phyloP scores from a whole-genome alignment of 2,113 vertebrate species.

The Anarhynchus alexandrinus region DNA sequence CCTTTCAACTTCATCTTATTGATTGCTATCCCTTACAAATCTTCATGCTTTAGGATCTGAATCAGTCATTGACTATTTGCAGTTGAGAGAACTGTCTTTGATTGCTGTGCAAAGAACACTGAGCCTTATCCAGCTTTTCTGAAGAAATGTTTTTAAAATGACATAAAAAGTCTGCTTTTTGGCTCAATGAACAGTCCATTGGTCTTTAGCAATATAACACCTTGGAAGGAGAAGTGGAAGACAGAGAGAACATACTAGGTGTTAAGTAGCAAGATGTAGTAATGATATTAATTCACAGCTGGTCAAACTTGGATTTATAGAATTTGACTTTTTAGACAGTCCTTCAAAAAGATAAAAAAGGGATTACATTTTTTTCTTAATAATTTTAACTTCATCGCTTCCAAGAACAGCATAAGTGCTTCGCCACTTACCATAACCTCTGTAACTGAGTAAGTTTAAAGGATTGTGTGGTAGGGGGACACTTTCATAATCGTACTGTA shows the following conservation, averaged over 20 bases:
- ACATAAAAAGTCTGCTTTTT: background rate
- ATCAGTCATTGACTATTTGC: background rate
- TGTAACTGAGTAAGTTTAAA: background rate
- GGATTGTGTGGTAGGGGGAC: background rate
- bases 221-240: background rate
- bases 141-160: background rate
- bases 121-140: background rate
- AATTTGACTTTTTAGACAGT: background rate
- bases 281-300: background rate
- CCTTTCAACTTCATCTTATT: background rate
- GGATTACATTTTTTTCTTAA: background rate
- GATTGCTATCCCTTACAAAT: background rate
- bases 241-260: background rate
- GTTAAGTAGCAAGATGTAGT: background rate
- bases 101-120: background rate
- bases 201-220: background rate
- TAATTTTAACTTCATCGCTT: background rate
- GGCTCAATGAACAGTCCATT: background rate
- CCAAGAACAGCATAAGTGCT: rapidly evolving
- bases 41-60: background rate
- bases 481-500: background rate
- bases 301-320: background rate
- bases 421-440: background rate
- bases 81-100: background rate
- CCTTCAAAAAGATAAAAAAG: background rate